Conservation (phyloP, 2,888 invertebrate genomes). For the Tiliacea citrago region DNA sequence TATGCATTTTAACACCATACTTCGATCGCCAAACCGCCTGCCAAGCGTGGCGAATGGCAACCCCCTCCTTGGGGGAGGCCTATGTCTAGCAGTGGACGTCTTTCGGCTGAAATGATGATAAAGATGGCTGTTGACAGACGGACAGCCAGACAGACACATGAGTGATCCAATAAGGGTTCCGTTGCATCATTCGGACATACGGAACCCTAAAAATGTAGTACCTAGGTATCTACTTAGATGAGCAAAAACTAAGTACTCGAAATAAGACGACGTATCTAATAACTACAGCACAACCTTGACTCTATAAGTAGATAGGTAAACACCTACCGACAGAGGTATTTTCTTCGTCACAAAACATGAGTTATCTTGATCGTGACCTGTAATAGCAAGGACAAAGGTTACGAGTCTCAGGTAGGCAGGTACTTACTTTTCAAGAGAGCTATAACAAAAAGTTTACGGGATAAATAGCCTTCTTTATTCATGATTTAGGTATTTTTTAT, state of each 20-base stretch:
- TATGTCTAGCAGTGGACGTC: too few relatives aligned
- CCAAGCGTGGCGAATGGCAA: too few relatives aligned
- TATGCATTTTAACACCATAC: too few relatives aligned
- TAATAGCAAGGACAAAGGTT: slow-evolving; percentile 32
- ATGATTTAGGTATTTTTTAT: not conserved
- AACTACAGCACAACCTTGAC: not conserved
- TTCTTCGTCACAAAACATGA: slow-evolving; percentile 8
- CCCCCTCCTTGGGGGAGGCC: too few relatives aligned
- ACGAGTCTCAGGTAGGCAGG: slow-evolving; percentile 10
- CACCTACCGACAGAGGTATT: not conserved
- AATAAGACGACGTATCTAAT: not conserved
- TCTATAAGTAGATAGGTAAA: not conserved
- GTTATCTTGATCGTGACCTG: slow-evolving; percentile 24
- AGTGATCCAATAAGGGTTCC: too few relatives aligned
- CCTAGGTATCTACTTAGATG: not conserved
- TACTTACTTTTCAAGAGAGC: slow-evolving; percentile 34
- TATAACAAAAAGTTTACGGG: slow-evolving; percentile 28
- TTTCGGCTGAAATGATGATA: too few relatives aligned
- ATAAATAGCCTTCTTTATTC: slow-evolving; percentile 2
- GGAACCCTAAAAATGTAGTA: not conserved
- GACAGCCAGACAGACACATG: too few relatives aligned
- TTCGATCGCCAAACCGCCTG: too few relatives aligned
- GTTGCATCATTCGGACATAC: too few relatives aligned
- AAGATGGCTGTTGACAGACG: too few relatives aligned
- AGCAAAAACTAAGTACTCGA: not conserved